phyloP scores from a whole-genome alignment of 2,797 vertebrate genomes.

The Astyanax mexicanus region DNA sequence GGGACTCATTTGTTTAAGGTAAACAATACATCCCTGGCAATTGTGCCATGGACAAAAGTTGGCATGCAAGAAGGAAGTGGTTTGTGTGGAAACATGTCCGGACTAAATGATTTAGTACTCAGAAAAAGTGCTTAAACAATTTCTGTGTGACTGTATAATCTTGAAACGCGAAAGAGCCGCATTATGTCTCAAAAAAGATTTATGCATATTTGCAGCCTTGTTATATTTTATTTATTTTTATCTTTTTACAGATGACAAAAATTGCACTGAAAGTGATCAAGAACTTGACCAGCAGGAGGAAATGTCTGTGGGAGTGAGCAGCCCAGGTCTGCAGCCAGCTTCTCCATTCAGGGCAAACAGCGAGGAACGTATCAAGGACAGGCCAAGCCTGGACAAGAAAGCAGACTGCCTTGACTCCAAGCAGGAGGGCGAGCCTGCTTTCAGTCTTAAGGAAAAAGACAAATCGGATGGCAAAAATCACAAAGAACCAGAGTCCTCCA shows the following conservation, averaged over 20 bases:
- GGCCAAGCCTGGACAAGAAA: constrained; percentile 65
- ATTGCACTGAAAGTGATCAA: constrained; percentile 78
- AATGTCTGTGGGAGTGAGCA: constrained; percentile 64
- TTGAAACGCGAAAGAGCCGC: too few species aligned
- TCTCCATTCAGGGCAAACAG: constrained; percentile 66
- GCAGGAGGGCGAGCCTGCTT: constrained; percentile 67
- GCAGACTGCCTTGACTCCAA: constrained; percentile 58
- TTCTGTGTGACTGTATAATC: background rate
- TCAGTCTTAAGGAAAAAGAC: constrained; percentile 77
- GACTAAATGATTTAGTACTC: constrained; percentile 2
- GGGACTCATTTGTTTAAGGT: constrained; percentile 5
- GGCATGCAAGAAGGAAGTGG: constrained; percentile 33
- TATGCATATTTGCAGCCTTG: background rate
- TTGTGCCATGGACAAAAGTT: constrained; percentile 21
- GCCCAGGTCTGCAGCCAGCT: constrained; percentile 64
- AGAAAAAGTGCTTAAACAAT: constrained; percentile 10
- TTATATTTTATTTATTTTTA: background rate
- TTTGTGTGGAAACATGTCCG: constrained; percentile 20
- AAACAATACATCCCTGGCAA: constrained; percentile 24
- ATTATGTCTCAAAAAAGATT: background rate
- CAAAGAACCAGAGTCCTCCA: constrained; percentile 62
- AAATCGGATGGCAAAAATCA: constrained; percentile 74
- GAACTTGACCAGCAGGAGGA: constrained; percentile 84
- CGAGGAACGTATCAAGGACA: constrained; percentile 71
- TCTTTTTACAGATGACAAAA: constrained; percentile 78